phyloP scores from a whole-genome alignment of 2,888 invertebrate species.

The Isoperla grammatica region DNA sequence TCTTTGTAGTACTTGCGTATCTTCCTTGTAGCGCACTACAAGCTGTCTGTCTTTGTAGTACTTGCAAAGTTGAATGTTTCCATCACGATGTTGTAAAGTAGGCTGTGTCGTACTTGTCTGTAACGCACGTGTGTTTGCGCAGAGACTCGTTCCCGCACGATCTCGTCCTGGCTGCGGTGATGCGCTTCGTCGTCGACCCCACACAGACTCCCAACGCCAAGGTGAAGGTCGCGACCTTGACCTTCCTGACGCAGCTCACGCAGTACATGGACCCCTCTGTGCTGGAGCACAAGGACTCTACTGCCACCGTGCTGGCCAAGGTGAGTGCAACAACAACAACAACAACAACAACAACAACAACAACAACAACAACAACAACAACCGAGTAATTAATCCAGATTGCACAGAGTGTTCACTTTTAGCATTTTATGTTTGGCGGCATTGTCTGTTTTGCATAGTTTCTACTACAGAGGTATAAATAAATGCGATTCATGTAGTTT shows the following conservation, averaged over 20 bases:
- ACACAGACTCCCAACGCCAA: conserved; percentile 87
- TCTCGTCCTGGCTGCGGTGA: conserved; percentile 53
- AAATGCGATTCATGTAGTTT: no score
- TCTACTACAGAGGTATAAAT: no score
- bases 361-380: no score
- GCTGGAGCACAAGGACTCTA: conserved; percentile 7
- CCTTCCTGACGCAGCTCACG: conserved; percentile 60
- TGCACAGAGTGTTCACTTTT: no score
- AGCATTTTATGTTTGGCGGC: conserved; percentile 43
- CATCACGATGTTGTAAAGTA: no score
- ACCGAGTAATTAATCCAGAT: no score
- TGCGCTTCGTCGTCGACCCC: conserved; percentile 79
- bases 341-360: conserved; percentile 46
- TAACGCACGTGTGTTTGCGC: no score
- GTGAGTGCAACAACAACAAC: conserved; percentile 36
- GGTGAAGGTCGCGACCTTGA: conserved; percentile 69
- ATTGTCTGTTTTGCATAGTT: conserved; percentile 43
- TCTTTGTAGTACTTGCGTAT: no score
- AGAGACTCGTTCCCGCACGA: conserved; percentile 57
- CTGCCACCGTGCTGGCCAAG: neutral
- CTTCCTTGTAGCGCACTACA: no score
- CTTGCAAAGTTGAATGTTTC: no score
- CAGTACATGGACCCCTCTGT: conserved; percentile 40
- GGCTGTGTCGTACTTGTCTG: no score
- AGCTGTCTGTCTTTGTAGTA: no score